Base-by-base conservation (phyloP, 2,888 invertebrate species). In the Bembecia ichneumoniformis region DNA sequence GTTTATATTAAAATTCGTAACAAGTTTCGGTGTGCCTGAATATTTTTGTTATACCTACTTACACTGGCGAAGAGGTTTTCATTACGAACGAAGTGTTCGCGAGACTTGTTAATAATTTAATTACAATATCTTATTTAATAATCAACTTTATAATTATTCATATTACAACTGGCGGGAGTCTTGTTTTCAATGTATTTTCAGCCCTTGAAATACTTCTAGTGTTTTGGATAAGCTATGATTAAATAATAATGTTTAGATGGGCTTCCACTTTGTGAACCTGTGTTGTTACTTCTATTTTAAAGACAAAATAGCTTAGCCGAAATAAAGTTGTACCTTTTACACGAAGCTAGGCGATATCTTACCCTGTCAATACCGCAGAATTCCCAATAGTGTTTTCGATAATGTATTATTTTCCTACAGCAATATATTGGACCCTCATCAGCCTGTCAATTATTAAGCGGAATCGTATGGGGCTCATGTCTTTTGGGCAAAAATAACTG, bases 381-480 rank as follows among this genome's bases (percentile, higher is more conserved):
- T 40, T 40, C 40, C 14, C 40, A 9, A n/a, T 40, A 40, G 40
- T 40, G 14, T 40, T 40, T 40, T 14, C 40, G 40, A 40, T 40
- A 40, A 40, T 40, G 40, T 40, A 13, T 40, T 40, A 40, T 40
- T 40, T 28, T 40, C 40, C 40, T 40, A 28, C 9, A 40, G 40
- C 40, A 16, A 16, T 44, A 17, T 44, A 17, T 44, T 62, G 55
- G 61, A 82, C 81, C 83, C 83, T 78, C 66, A 76, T 83, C 71
- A 57, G 48, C 58, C 63, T 77, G 83, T 82, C 83, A 83, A 82
- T 82, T 82, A 81, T 67, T 63, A 60, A 47, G 45, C 40, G 48
- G 11, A 46, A 46, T 51, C 47, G 43, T 45, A 35, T 35, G 46
- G 34, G 40, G 14, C 40, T 44, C 35, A 40, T 35, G 47, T 47